A percentile compares a stretch with the other conserved stretches of the same genome.
These are phyloP conservation scores for Bombyx huttoni DNA, from an alignment of 2,888 invertebrate genomes.

Conservation along the genomic window DNA sequence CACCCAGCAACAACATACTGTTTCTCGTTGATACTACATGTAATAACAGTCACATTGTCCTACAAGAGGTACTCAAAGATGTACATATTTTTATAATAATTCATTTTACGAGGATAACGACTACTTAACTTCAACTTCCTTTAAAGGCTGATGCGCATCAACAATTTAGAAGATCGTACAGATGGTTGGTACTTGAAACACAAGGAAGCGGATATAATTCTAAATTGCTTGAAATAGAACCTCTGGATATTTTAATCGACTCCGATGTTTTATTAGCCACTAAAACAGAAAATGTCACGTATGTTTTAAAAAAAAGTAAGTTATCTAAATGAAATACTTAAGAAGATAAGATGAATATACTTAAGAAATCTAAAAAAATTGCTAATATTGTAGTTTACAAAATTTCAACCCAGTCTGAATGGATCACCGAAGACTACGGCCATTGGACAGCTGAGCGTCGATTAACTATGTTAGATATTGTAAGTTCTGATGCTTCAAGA, in stretches of 20 bases:
- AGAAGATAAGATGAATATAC: too few species aligned
- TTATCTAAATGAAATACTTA: neutral
- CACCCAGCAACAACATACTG: conserved; percentile 4
- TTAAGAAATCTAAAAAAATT: too few species aligned
- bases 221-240: conserved; percentile 13
- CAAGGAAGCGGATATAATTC: conserved; percentile 5
- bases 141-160: conserved; percentile 25
- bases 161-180: conserved; percentile 26
- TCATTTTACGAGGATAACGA: neutral
- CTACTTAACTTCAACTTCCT: neutral
- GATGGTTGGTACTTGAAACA: conserved; percentile 36
- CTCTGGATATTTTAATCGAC: conserved; percentile 28
- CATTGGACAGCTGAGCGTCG: conserved; percentile 27
- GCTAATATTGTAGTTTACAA: conserved; percentile 30
- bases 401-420: conserved; percentile 17
- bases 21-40: conserved; percentile 23
- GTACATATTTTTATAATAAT: neutral
- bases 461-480: conserved; percentile 18
- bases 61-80: conserved; percentile 19
- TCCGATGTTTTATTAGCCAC: conserved; percentile 34
- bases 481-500: conserved; percentile 19
- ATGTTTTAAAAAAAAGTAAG: conserved; percentile 27
- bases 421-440: conserved; percentile 32
- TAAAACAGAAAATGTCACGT: conserved; percentile 9
- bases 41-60: conserved; percentile 11